phyloP scores from a whole-genome alignment of 2,113 vertebrate species.

The Bothrops jararaca region DNA sequence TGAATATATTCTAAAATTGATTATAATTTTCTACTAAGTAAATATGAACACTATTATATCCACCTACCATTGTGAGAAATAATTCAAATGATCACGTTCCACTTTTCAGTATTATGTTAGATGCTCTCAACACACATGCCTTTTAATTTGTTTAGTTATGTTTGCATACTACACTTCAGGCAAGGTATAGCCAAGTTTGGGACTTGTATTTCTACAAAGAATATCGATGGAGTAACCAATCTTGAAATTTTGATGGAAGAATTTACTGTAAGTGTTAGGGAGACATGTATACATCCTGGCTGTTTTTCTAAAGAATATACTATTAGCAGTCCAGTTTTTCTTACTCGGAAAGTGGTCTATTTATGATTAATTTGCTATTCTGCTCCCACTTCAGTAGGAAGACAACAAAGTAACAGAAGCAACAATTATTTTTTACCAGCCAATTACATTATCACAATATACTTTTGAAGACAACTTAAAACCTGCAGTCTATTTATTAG shows the following conservation, averaged over 20 bases:
- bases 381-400: neutral
- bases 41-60: neutral
- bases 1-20: conserved; percentile 31
- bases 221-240: neutral
- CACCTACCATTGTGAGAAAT: conserved; percentile 13
- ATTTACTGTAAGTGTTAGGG: neutral
- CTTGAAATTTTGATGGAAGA: neutral
- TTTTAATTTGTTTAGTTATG: neutral
- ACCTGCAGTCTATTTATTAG: neutral
- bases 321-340: neutral
- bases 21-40: neutral
- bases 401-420: neutral
- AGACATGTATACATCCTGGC: neutral
- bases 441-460: neutral
- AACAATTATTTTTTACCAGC: neutral
- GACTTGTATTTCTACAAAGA: neutral
- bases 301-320: neutral
- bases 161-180: neutral
- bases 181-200: neutral
- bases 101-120: conserved; percentile 8
- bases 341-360: neutral
- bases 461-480: neutral
- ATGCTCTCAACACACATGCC: neutral
- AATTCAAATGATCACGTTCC: conserved; percentile 13
- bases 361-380: neutral